Percentiles rank a stretch among this genome's conserved stretches.
Conservation (phyloP, 2,888 invertebrate genomes). For the Stenodema calcarata region DNA sequence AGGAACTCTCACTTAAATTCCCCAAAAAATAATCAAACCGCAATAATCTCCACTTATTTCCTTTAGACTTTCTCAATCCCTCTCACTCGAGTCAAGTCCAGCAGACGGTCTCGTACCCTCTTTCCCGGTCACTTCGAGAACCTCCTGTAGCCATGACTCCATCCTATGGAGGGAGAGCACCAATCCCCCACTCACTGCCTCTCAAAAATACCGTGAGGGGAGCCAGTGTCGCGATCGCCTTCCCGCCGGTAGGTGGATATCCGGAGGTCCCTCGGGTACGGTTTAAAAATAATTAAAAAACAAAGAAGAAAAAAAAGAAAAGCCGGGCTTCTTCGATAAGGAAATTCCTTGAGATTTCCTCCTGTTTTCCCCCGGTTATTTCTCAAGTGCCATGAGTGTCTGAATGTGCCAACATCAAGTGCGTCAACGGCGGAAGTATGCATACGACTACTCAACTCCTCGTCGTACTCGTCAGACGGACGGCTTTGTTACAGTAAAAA, state of each 20-base stretch:
- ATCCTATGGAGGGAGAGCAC: not conserved
- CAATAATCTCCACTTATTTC: not conserved
- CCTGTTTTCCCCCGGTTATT: not conserved
- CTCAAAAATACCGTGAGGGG: not conserved
- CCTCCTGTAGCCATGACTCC: not conserved
- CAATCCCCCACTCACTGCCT: not conserved
- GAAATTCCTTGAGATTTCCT: not conserved
- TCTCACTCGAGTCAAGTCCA: not conserved
- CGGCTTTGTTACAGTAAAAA: not conserved
- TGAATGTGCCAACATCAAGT: slow-evolving; percentile 43
- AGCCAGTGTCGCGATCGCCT: slow-evolving; percentile 23
- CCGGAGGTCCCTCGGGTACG: not conserved
- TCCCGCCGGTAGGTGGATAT: slow-evolving; percentile 39
- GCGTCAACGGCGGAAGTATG: slow-evolving; percentile 35
- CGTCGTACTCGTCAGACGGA: not conserved
- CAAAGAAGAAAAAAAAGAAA: too few species aligned
- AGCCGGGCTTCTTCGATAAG: not conserved
- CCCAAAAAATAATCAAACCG: too few species aligned
- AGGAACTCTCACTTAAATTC: too few species aligned
- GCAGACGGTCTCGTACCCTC: not conserved
- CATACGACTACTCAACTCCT: not conserved
- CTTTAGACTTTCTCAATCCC: not conserved
- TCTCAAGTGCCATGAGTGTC: slow-evolving; percentile 28
- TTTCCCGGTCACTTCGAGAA: not conserved
- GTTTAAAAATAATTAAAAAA: not conserved